Percentiles rank a stretch among this genome's conserved stretches.
These are phyloP conservation scores for Camponotus fellah DNA, from an alignment of 2,888 invertebrate species.

Conservation along the genomic window DNA sequence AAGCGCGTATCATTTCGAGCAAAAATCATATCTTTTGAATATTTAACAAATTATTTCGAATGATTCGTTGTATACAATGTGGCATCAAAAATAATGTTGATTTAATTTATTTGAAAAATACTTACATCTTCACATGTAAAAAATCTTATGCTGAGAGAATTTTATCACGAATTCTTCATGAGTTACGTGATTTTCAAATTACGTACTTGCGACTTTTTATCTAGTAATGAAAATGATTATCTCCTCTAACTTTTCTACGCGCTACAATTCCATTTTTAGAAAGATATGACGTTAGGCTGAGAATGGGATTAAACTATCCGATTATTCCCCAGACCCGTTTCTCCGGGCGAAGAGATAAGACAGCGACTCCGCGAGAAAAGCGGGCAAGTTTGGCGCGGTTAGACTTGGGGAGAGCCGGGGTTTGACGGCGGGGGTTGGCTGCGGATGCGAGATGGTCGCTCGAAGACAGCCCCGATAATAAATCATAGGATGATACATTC, in stretches of 20 bases:
- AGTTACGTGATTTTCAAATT: neutral
- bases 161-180: neutral
- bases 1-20: slow-evolving; percentile 35
- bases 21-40: slow-evolving; percentile 53
- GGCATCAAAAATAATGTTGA: neutral
- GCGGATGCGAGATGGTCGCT: slow-evolving; percentile 74
- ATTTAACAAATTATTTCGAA: slow-evolving; percentile 43
- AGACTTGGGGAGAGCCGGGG: slow-evolving; percentile 39
- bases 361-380: slow-evolving; percentile 48
- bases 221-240: neutral
- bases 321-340: slow-evolving; percentile 58
- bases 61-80: neutral
- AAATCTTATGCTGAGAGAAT: neutral
- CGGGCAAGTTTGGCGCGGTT: slow-evolving; percentile 61
- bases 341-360: slow-evolving; percentile 60
- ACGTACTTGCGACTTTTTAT: neutral
- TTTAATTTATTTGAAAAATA: neutral
- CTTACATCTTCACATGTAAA: neutral
- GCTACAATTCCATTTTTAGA: neutral
- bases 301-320: slow-evolving; percentile 55
- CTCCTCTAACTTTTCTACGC: neutral
- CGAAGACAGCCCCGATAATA: slow-evolving; percentile 81
- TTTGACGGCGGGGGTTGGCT: slow-evolving; percentile 61
- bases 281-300: slow-evolving; percentile 32
- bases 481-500: slow-evolving; percentile 84